Evolutionary conservation across 2,113 vertebrate species (phyloP).

Genomic region (Datnioides undecimradiatus): DNA sequence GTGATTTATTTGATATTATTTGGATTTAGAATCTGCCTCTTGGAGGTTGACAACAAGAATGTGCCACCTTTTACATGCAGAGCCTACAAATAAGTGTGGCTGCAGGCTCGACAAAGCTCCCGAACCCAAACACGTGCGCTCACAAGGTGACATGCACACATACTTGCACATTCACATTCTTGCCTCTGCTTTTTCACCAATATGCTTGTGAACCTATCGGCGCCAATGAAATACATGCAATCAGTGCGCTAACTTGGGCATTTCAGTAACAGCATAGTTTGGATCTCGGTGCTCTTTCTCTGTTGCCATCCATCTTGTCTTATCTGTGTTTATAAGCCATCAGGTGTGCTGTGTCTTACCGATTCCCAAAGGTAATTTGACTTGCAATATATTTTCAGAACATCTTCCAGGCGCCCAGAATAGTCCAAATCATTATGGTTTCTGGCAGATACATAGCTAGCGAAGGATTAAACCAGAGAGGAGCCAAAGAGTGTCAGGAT

Average conservation of each 20-base stretch:
- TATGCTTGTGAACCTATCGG: background rate
- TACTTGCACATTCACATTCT: slow-evolving; percentile 1
- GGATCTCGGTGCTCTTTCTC: slow-evolving; percentile 1
- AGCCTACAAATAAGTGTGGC: too few species aligned
- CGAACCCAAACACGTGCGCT: background rate
- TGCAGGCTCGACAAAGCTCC: too few species aligned
- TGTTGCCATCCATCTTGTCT: slow-evolving; percentile 54
- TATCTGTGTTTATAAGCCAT: slow-evolving; percentile 65
- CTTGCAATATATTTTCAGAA: slow-evolving; percentile 62
- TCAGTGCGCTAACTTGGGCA: background rate
- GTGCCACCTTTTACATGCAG: too few species aligned
- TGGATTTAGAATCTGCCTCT: slow-evolving; percentile 1
- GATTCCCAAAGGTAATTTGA: slow-evolving; percentile 69
- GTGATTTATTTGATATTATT: too few species aligned
- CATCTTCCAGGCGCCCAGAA: slow-evolving; percentile 47
- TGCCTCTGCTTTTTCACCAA: background rate
- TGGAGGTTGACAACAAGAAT: slow-evolving; percentile 7
- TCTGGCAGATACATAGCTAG: slow-evolving; percentile 56
- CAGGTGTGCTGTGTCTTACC: slow-evolving; percentile 55
- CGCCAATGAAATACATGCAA: background rate
- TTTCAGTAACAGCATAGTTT: slow-evolving; percentile 29
- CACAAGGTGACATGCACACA: background rate
- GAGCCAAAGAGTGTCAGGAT: slow-evolving; percentile 63
- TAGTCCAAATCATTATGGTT: slow-evolving; percentile 66
- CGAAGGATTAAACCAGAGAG: slow-evolving; percentile 59